phyloP scores from a whole-genome alignment of 2,888 invertebrate genomes.

The Fragum fragum region DNA sequence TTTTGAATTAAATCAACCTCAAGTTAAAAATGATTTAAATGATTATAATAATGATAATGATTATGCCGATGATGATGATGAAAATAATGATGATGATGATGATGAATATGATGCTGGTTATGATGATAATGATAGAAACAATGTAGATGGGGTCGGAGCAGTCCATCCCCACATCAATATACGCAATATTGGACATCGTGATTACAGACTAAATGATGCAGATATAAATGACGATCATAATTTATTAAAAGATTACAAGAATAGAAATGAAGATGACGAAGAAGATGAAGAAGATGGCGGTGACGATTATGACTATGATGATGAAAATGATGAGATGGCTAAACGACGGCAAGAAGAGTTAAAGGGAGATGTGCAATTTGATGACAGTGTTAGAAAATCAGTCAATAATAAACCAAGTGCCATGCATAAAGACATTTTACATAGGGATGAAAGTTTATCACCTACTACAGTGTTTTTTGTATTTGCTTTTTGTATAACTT shows the following conservation, averaged over 20 bases:
- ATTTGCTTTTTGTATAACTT: constrained; percentile 69
- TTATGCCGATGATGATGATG: constrained; percentile 21
- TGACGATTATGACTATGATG: constrained; percentile 71
- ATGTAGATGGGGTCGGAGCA: constrained; percentile 33
- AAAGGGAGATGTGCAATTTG: constrained; percentile 54
- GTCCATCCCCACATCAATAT: constrained; percentile 55
- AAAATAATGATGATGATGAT: constrained; percentile 36
- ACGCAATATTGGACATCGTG: constrained; percentile 48
- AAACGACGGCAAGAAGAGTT: constrained; percentile 52
- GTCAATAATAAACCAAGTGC: constrained; percentile 30
- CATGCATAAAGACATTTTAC: constrained; percentile 31
- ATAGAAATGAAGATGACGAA: constrained; percentile 69
- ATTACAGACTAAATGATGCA: constrained; percentile 51
- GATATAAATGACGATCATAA: constrained; percentile 44
- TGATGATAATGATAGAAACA: constrained; percentile 27
- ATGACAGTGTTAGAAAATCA: constrained; percentile 51
- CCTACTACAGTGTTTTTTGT: constrained; percentile 55
- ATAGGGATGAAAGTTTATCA: constrained; percentile 29
- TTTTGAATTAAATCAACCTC: constrained; percentile 26
- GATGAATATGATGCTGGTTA: constrained; percentile 55
- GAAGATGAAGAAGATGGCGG: constrained; percentile 70
- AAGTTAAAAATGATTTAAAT: constrained; percentile 61
- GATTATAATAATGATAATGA: constrained; percentile 63
- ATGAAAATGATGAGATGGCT: constrained; percentile 62
- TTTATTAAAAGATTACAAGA: constrained; percentile 49